Percentiles rank a stretch among this genome's conserved stretches.
Evolutionary conservation across 2,113 vertebrate genomes (phyloP).

Genomic region (Eupsittula cactorum): DNA sequence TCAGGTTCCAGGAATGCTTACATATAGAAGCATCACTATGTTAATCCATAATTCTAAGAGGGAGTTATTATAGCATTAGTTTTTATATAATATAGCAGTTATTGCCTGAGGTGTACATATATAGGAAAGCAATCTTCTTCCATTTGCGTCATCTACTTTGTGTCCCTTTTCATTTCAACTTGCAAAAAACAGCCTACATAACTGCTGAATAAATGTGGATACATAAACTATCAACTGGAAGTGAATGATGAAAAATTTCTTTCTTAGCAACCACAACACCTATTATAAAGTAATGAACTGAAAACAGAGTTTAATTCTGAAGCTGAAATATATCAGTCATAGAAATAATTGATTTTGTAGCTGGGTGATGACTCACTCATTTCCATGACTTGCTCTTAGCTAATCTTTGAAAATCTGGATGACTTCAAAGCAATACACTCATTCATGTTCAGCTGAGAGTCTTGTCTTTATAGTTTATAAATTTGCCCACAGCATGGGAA

Average conservation of each 20-base stretch:
- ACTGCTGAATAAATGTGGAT: not conserved
- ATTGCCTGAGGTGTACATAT: not conserved
- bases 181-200: not conserved
- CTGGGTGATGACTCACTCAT: not conserved
- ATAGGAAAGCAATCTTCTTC: not conserved
- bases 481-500: not conserved
- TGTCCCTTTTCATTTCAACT: not conserved
- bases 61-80: not conserved
- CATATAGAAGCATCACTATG: not conserved
- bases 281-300: not conserved
- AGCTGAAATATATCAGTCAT: not conserved
- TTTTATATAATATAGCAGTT: not conserved
- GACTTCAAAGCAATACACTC: not conserved
- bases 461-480: not conserved
- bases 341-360: not conserved
- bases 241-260: not conserved
- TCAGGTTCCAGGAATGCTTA: not conserved
- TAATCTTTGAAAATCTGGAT: not conserved
- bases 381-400: not conserved
- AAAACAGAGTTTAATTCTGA: not conserved
- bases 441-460: not conserved
- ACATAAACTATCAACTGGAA: not conserved
- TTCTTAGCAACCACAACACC: not conserved
- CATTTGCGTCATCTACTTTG: not conserved
- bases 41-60: not conserved